These are phyloP conservation scores for Heliopora coerulea DNA, from an alignment of 92 coral and sea anemone genomes.

Conservation along the genomic window DNA sequence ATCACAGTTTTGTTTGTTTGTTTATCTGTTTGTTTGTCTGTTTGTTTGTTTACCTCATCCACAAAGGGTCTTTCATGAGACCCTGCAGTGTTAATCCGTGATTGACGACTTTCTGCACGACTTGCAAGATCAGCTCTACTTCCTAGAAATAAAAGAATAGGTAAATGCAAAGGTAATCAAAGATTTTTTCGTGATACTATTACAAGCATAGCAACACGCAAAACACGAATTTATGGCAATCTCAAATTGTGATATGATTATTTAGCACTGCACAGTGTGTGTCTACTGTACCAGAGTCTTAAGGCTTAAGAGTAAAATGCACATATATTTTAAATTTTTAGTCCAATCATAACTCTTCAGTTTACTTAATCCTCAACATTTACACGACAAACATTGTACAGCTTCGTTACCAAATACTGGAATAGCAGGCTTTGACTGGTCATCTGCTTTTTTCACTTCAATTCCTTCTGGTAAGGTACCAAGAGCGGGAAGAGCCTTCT, in stretches of 20 bases:
- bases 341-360: too few relatives aligned
- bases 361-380: not conserved
- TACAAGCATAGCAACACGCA: too few relatives aligned
- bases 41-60: constrained; percentile 70
- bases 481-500: constrained; percentile 53
- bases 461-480: constrained; percentile 93
- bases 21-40: not conserved
- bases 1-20: not conserved
- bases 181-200: too few relatives aligned
- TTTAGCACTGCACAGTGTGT: too few relatives aligned
- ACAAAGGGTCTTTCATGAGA: constrained; percentile 80
- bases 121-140: constrained; percentile 86
- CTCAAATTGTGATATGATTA: too few relatives aligned
- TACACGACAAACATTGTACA: constrained; percentile 77
- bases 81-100: constrained; percentile 81
- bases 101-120: constrained; percentile 89
- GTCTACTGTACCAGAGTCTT: too few relatives aligned
- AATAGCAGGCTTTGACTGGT: constrained; percentile 77
- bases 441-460: constrained; percentile 87
- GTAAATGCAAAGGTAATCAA: too few relatives aligned
- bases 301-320: too few relatives aligned
- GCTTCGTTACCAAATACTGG: constrained; percentile 87
- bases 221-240: too few relatives aligned
- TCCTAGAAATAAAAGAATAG: constrained; percentile 20
- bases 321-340: too few relatives aligned